Percentiles rank a stretch among this genome's conserved stretches.
These are phyloP conservation scores for Patella depressa DNA, from an alignment of 2,888 invertebrate species.

Conservation along the genomic window DNA sequence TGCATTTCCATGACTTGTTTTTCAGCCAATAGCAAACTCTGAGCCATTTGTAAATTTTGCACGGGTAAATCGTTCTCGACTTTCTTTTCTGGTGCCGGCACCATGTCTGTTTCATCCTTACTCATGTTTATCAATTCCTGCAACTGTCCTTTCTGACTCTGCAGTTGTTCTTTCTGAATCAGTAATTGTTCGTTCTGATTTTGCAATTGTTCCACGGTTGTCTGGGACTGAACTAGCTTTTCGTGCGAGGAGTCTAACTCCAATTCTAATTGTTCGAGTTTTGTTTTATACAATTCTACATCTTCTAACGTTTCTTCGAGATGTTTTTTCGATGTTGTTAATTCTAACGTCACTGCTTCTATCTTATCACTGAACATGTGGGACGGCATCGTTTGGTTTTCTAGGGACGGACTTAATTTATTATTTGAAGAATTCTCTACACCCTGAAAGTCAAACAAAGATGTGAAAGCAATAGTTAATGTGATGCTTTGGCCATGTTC, in stretches of 20 bases:
- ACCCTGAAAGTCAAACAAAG: conserved; percentile 24
- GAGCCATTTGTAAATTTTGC: neutral
- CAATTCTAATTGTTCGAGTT: conserved; percentile 31
- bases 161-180: neutral
- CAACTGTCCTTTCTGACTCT: conserved; percentile 15
- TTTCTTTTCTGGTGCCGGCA: too few species aligned
- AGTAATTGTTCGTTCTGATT: neutral
- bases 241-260: conserved; percentile 27
- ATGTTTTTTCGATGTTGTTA: conserved; percentile 40
- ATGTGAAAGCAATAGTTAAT: neutral
- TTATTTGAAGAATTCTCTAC: conserved; percentile 15
- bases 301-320: conserved; percentile 50
- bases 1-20: conserved; percentile 7
- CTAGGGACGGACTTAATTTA: too few species aligned
- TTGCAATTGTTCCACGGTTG: conserved; percentile 2
- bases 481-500: neutral
- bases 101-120: neutral
- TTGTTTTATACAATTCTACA: conserved; percentile 42
- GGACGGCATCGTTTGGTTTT: too few species aligned
- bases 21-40: too few species aligned
- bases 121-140: neutral
- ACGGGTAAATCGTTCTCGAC: neutral
- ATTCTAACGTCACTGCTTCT: neutral
- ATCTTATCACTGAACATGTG: neutral
- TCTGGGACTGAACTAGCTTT: conserved; percentile 32